These are phyloP conservation scores for Epinephelus moara DNA, from an alignment of 2,113 vertebrate species.

Conservation along the genomic window DNA sequence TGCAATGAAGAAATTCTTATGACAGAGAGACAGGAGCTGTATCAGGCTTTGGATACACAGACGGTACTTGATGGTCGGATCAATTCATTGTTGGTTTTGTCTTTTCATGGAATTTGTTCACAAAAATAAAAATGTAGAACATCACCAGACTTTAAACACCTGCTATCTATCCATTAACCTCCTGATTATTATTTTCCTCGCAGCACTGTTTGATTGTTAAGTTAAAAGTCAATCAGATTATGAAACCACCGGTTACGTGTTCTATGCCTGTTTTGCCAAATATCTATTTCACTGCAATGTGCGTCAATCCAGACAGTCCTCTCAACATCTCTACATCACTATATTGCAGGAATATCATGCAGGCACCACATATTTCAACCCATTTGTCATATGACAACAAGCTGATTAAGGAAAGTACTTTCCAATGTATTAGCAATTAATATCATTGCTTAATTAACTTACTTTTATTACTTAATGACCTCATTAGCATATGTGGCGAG, in stretches of 20 bases:
- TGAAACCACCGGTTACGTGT: neutral
- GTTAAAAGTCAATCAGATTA: neutral
- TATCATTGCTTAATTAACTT: constrained; percentile 5
- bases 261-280: neutral
- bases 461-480: constrained; percentile 26
- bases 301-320: neutral
- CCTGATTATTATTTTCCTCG: neutral
- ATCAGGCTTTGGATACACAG: neutral
- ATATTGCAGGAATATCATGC: neutral
- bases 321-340: neutral
- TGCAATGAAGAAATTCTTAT: neutral
- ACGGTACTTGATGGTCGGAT: neutral
- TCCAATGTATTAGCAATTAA: neutral
- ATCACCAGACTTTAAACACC: neutral
- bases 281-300: neutral
- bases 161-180: neutral
- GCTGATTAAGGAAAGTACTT: neutral
- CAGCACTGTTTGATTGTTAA: neutral
- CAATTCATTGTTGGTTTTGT: neutral
- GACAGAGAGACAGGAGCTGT: neutral
- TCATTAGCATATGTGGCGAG: neutral
- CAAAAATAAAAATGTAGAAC: neutral
- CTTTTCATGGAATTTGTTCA: neutral
- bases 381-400: neutral
- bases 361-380: neutral